Conservation (phyloP, 2,797 vertebrate species). For the Acipenser ruthenus region DNA sequence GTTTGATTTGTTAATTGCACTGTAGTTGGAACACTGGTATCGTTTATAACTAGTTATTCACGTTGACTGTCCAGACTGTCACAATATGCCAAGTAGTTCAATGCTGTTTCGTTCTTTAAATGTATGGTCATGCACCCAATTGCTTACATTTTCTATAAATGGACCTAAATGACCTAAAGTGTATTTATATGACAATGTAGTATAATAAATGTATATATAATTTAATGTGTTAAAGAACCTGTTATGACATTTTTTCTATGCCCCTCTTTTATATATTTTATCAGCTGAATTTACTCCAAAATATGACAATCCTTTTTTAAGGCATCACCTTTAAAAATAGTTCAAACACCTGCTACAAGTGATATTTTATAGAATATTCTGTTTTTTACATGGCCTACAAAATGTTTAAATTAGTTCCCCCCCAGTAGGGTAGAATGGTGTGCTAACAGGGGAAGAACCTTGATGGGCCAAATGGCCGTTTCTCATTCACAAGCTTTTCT, state of each 20-base stretch:
- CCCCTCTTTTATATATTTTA: slow-evolving; percentile 6
- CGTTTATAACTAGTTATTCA: slow-evolving; percentile 18
- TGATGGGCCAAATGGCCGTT: too few relatives aligned
- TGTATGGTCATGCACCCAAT: slow-evolving; percentile 20
- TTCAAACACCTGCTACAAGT: neutral
- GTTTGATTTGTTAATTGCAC: slow-evolving; percentile 29
- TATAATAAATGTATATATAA: slow-evolving; percentile 15
- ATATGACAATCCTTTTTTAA: neutral
- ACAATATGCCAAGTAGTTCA: slow-evolving; percentile 20
- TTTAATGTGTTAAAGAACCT: slow-evolving; percentile 26
- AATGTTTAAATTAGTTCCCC: neutral
- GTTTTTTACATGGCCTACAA: neutral
- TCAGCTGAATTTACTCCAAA: slow-evolving; percentile 10
- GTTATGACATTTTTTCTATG: slow-evolving; percentile 14
- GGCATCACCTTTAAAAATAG: too few relatives aligned
- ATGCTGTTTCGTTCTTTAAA: slow-evolving; percentile 20
- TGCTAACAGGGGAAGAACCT: too few relatives aligned
- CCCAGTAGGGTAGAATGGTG: too few relatives aligned
- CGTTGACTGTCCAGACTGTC: slow-evolving; percentile 24
- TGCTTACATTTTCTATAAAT: slow-evolving; percentile 23
- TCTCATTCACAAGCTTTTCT: neutral
- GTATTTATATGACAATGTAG: slow-evolving; percentile 22
- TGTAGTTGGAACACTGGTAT: slow-evolving; percentile 36
- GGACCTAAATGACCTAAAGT: slow-evolving; percentile 25
- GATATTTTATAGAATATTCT: neutral